phyloP scores from a whole-genome alignment of 2,888 invertebrate species.

The Mactromeris polynyma region DNA sequence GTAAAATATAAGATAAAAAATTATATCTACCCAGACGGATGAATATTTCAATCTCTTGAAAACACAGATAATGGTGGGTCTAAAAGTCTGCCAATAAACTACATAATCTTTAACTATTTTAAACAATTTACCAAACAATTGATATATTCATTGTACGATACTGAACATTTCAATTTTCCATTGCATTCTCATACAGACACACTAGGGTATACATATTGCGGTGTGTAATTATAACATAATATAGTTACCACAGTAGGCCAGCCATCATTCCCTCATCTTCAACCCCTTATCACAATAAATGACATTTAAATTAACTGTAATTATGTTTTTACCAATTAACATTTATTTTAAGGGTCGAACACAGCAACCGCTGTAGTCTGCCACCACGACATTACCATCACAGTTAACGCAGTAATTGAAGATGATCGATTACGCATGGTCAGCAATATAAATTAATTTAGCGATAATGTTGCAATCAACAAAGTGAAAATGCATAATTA shows the following conservation, averaged over 20 bases:
- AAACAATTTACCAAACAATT: slow-evolving; percentile 6
- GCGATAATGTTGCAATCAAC: neutral
- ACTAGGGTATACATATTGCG: neutral
- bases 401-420: neutral
- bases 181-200: neutral
- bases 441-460: neutral
- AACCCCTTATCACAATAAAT: neutral
- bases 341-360: neutral
- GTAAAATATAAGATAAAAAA: neutral
- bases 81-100: neutral
- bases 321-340: neutral
- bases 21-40: neutral
- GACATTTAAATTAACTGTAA: neutral
- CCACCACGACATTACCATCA: neutral
- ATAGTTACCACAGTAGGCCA: neutral
- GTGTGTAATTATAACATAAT: neutral
- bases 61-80: neutral
- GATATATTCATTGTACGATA: neutral
- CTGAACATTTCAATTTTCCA: neutral
- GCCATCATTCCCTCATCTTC: neutral
- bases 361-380: neutral
- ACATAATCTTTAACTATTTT: slow-evolving; percentile 4
- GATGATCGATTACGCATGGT: neutral
- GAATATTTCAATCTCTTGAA: neutral
- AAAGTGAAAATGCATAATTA: slow-evolving; percentile 2